These are phyloP conservation scores for Parnassius orleans DNA, from an alignment of 2,888 invertebrate species.

Conservation along the genomic window DNA sequence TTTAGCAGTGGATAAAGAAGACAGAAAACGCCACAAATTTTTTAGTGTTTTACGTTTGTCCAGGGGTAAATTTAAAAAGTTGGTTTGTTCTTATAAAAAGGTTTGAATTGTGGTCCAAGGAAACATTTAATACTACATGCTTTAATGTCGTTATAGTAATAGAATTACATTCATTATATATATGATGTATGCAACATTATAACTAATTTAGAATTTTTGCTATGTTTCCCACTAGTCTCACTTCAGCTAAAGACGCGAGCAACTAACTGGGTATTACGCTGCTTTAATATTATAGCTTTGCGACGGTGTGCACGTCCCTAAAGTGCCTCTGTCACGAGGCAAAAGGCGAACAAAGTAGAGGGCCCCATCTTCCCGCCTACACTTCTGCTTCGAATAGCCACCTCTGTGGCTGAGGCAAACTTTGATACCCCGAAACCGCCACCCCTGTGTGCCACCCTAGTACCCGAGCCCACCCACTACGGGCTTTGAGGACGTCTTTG, in stretches of 20 bases:
- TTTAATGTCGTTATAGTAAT: neutral
- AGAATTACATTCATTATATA: no score
- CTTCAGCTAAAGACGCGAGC: slow-evolving; percentile 9
- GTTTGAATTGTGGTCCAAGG: neutral
- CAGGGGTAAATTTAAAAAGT: neutral
- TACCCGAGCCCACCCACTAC: slow-evolving; percentile 67
- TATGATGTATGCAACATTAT: neutral
- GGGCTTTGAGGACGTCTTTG: slow-evolving; percentile 79
- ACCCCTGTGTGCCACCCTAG: slow-evolving; percentile 66
- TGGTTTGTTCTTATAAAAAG: neutral
- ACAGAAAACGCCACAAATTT: no score
- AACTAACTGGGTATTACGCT: slow-evolving; percentile 33
- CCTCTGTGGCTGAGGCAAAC: slow-evolving; percentile 70
- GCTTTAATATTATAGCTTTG: slow-evolving; percentile 52
- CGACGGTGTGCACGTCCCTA: slow-evolving; percentile 71
- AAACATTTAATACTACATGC: neutral
- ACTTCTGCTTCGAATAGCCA: slow-evolving; percentile 56
- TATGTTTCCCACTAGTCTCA: slow-evolving; percentile 5
- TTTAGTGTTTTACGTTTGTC: no score
- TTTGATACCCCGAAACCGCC: slow-evolving; percentile 68
- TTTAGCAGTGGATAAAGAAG: no score
- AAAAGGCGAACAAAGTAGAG: slow-evolving; percentile 78
- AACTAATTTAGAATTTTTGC: neutral
- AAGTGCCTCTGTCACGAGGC: slow-evolving; percentile 76
- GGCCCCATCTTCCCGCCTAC: slow-evolving; percentile 61